phyloP scores from a whole-genome alignment of 2,888 invertebrate species.

The Melikaiella ostensackeni region DNA sequence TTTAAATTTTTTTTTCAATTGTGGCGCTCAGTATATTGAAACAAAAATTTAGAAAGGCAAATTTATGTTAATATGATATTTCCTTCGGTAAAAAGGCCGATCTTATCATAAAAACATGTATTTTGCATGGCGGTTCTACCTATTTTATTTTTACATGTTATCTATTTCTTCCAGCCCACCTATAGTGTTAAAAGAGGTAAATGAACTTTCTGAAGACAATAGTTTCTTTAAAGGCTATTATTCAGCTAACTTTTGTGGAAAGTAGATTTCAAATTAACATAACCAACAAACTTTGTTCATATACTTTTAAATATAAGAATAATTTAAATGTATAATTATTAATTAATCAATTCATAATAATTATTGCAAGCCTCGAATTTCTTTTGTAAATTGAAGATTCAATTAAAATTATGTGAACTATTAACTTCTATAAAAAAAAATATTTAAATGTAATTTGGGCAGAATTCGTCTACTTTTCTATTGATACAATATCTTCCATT shows the following conservation, averaged over 20 bases:
- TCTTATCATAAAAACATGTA: constrained; percentile 14
- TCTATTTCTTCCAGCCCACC: background rate
- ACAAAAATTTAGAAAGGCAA: too few species aligned
- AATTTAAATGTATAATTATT: too few species aligned
- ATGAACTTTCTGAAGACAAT: constrained; percentile 10
- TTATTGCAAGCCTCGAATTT: too few species aligned
- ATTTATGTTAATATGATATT: background rate
- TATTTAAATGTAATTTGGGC: too few species aligned
- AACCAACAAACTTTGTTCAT: too few species aligned
- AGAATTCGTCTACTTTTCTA: background rate
- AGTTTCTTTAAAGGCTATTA: background rate
- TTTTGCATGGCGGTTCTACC: background rate
- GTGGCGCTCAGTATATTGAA: background rate
- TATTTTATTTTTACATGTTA: background rate
- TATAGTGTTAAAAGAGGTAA: constrained; percentile 9
- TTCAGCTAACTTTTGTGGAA: background rate
- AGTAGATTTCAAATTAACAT: too few species aligned
- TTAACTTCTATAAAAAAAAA: too few species aligned
- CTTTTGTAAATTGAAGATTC: too few species aligned
- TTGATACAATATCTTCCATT: background rate
- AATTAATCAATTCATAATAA: too few species aligned
- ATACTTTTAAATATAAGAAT: too few species aligned
- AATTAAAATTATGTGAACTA: too few species aligned
- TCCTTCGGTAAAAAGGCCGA: background rate
- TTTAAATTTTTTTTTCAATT: too few species aligned